phyloP scores from a whole-genome alignment of 2,113 vertebrate genomes.

The Naja naja region DNA sequence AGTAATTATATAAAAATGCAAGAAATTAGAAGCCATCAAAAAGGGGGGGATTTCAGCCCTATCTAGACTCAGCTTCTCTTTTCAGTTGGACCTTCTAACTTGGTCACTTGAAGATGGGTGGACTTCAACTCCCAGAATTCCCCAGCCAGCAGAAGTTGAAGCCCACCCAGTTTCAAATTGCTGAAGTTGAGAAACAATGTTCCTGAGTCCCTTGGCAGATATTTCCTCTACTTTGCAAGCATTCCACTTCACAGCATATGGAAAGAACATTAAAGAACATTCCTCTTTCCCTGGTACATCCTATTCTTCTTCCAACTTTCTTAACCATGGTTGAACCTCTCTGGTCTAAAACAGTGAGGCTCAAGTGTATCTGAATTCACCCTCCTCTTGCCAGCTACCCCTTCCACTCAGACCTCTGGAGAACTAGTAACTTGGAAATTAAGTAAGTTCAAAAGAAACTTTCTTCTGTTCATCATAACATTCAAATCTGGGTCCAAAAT shows the following conservation, averaged over 20 bases:
- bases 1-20: neutral
- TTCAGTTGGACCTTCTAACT: neutral
- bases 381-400: neutral
- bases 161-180: neutral
- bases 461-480: neutral
- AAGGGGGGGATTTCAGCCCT: neutral
- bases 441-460: neutral
- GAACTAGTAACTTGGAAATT: neutral
- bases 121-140: neutral
- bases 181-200: neutral
- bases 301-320: neutral
- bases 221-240: neutral
- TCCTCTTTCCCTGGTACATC: neutral
- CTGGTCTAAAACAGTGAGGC: neutral
- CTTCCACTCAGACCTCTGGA: neutral
- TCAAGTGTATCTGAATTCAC: neutral
- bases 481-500: neutral
- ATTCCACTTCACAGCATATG: neutral
- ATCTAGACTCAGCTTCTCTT: neutral
- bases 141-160: neutral
- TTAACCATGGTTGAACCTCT: neutral
- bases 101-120: neutral
- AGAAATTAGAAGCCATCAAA: neutral
- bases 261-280: neutral
- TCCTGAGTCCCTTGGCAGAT: neutral